Evolutionary conservation across 2,797 vertebrate species (phyloP).

Genomic region (Rhyacichthys aspro): DNA sequence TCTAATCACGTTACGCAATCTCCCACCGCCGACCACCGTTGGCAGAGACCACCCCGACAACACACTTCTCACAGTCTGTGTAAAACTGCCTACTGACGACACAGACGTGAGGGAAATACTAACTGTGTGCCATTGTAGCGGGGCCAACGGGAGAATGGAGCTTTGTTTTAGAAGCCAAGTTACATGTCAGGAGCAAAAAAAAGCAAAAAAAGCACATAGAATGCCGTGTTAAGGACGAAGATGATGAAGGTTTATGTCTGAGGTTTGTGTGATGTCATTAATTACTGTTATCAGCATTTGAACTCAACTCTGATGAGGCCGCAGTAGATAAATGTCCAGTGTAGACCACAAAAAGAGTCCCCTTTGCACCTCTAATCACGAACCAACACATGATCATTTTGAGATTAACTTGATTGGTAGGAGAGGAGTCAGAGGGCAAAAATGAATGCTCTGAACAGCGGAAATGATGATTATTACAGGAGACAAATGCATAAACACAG

Average conservation of each 20-base stretch:
- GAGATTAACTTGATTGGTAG: too few relatives aligned
- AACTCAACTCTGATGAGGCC: too few relatives aligned
- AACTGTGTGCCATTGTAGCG: constrained; percentile 36
- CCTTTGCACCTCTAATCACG: constrained; percentile 12
- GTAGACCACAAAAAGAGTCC: too few relatives aligned
- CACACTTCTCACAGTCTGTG: constrained; percentile 34
- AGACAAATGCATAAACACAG: too few relatives aligned
- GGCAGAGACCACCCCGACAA: constrained; percentile 26
- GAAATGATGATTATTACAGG: too few relatives aligned
- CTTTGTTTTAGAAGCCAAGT: constrained; percentile 32
- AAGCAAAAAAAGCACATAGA: neutral
- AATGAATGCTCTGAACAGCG: too few relatives aligned
- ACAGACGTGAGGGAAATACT: constrained; percentile 53
- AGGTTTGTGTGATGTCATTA: constrained; percentile 1
- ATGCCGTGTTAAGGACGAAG: neutral
- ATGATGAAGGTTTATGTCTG: neutral
- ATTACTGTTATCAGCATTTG: constrained; percentile 4
- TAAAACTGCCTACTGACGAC: constrained; percentile 32
- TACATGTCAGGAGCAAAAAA: constrained; percentile 18
- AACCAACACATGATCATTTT: constrained; percentile 7
- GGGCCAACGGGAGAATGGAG: constrained; percentile 30
- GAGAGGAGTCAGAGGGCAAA: too few relatives aligned
- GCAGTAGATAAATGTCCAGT: too few relatives aligned
- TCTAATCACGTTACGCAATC: constrained; percentile 67
- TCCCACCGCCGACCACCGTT: constrained; percentile 44